Percentiles rank a stretch among this genome's conserved stretches.
These are phyloP conservation scores for Celastrina argiolus DNA, from an alignment of 2,888 invertebrate species.

Conservation along the genomic window DNA sequence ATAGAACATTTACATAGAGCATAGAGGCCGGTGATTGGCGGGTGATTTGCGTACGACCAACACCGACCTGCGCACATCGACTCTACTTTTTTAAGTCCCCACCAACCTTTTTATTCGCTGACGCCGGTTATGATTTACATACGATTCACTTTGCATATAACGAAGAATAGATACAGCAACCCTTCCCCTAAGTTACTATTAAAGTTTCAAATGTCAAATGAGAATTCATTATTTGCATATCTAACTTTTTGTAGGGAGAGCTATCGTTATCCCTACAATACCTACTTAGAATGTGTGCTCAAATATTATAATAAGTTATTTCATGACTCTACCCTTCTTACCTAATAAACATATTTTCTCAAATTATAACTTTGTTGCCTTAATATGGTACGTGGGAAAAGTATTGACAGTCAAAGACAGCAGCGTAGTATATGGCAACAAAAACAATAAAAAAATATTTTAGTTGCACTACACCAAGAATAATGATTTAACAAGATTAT, in stretches of 20 bases:
- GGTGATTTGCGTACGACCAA: constrained; percentile 54
- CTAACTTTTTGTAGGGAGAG: background rate
- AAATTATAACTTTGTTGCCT: too few relatives aligned
- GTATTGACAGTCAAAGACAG: background rate
- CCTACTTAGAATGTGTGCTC: too few relatives aligned
- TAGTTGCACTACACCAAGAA: too few relatives aligned
- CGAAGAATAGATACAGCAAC: background rate
- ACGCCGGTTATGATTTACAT: constrained; percentile 27
- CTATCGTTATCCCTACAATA: too few relatives aligned
- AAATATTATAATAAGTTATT: too few relatives aligned
- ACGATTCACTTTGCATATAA: constrained; percentile 19
- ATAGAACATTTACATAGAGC: constrained; percentile 68
- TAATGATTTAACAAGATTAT: too few relatives aligned
- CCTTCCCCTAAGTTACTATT: background rate
- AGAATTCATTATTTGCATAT: background rate
- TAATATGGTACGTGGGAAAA: too few relatives aligned
- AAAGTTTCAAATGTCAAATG: background rate
- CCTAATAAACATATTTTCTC: too few relatives aligned
- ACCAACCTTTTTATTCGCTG: constrained; percentile 61
- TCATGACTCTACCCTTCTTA: too few relatives aligned
- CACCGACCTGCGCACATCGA: constrained; percentile 59
- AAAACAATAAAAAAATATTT: too few relatives aligned
- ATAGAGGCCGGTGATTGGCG: constrained; percentile 55
- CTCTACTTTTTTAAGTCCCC: constrained; percentile 54
- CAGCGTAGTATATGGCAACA: too few relatives aligned